Evolutionary conservation across 2,113 vertebrate species (phyloP), one percentile per base, ranked within the genome.

Genomic region (Nyctereutes procyonoides): DNA sequence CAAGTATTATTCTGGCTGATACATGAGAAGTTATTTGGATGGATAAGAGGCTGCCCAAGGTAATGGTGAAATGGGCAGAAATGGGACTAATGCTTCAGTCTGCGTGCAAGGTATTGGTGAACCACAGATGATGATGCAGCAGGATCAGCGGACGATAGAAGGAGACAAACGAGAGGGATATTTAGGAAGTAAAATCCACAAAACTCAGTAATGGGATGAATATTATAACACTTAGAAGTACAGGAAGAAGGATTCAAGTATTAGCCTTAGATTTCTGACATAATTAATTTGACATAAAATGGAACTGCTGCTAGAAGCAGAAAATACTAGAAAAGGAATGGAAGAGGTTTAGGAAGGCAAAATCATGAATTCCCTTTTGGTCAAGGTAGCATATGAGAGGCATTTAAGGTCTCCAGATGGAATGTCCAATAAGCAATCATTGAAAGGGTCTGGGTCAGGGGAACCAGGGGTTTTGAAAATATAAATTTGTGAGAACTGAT

Each of bases 141-240:
- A 62, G 26, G 3, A 32, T 1, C 2, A 9, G n/a, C 5, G 3
- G 16, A 43, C 1, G 14, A 43, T 3, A 20, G 10, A 26, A 79
- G 60, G 32, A 80, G 74, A 58, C 14, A 51, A 11, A 35, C 15
- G 28, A 24, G 32, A 35, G 28, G 43, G 35, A 4, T n/a, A 58
- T 15, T 80, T 20, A 51, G 48, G 53, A 88, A 58, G 17, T 22
- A 58, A 67, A 80, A 48, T 12, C 11, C 38, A 43, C 26, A 76
- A 14, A 28, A 28, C 32, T 32, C 62, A 26, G 13, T 43, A 9
- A 35, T 14, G 48, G 35, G 67, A 32, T 62, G 55, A 10, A n/a
- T 14, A 43, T 51, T 30, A 8, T 11, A 7, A 58, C 84, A 22
- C 22, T 2, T 4, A 5, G 26, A 35, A n/a, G 28, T n/a, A 1